Evolutionary conservation across 2,888 invertebrate species (phyloP).

Genomic region (Colostygia pectinataria): DNA sequence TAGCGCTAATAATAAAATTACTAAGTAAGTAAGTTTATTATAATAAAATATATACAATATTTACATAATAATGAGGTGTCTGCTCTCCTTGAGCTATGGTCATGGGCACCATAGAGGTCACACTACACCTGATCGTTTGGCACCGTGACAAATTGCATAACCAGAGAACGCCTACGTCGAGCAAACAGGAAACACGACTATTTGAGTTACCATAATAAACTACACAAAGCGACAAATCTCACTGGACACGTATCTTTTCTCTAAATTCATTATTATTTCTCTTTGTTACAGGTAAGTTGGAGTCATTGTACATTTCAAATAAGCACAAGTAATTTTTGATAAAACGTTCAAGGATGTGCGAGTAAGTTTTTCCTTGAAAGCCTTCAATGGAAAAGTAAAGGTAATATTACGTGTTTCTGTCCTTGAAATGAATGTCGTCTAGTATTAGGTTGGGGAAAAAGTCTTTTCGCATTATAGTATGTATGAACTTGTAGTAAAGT

Average conservation of each 20-base stretch:
- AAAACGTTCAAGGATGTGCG: slow-evolving; percentile 1
- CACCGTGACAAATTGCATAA: slow-evolving; percentile 77
- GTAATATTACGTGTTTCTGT: too few species aligned
- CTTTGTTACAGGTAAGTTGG: slow-evolving; percentile 62
- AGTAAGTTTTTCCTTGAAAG: not conserved
- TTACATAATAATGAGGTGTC: slow-evolving; percentile 28
- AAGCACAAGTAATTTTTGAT: slow-evolving; percentile 19
- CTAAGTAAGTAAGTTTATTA: too few species aligned
- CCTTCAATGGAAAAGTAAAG: too few species aligned
- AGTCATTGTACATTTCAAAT: slow-evolving; percentile 11
- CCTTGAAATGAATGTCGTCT: too few species aligned
- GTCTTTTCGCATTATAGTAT: too few species aligned
- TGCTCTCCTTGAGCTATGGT: slow-evolving; percentile 43
- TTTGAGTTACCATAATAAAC: slow-evolving; percentile 63
- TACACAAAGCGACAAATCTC: slow-evolving; percentile 36
- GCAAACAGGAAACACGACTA: slow-evolving; percentile 76
- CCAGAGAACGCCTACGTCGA: slow-evolving; percentile 47
- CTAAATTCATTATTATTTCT: slow-evolving; percentile 34
- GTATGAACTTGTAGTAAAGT: too few species aligned
- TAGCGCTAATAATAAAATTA: too few species aligned
- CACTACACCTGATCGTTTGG: slow-evolving; percentile 74
- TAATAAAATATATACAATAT: too few species aligned
- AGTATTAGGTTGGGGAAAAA: too few species aligned
- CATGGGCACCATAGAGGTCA: slow-evolving; percentile 58
- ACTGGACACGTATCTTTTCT: slow-evolving; percentile 26